Evolutionary conservation across 1,140 invertebrate genomes (phyloP), one percentile per base, ranked within the genome.

Genomic region (Brachionus koreanus): DNA sequence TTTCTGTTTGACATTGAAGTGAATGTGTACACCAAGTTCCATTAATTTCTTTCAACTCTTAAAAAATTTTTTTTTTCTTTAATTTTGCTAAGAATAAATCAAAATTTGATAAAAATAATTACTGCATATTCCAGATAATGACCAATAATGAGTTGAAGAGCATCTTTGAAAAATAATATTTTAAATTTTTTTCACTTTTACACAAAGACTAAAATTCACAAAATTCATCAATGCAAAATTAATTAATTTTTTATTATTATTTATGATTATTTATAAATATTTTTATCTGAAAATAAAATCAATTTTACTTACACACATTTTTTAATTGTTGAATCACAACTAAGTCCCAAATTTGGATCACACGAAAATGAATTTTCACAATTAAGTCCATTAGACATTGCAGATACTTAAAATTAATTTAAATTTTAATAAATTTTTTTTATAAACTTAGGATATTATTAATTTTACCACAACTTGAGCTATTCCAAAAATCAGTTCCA

Each of bases 301-400:
- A 13, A 42, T 25, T 33, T 7, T 35, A 79, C 23, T 65, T 25
- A 79, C 76, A 65, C 35, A 33, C 76, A 79, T 65, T 79, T 10
- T 10, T 61, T 39, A 25, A 29, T 61, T 2, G 19, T 79, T 57
- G 7, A 2, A 37, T 79, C 61, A 65, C 76, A 79, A 9, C 12
- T 29, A 23, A 79, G 57, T 7, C 76, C 76, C 13, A 79, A 42
- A 37, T 25, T 42, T 23, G 49, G n/a, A 43, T 79, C n/a, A 25
- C 76, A 79, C 2, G 5, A 6, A 79, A 61, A 79, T 42, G 76
- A 79, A 65, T 79, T 79, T 25, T 61, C 46, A 65, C 76, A 79
- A 65, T 65, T 79, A 16, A 79, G 4, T 29, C 76, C 76, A 61
- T 37, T 79, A 25, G 49, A 43, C 25, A 63, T 61, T 42, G 10